Conservation (phyloP, 2,113 vertebrate species). For the Paradoxurus hermaphroditus region DNA sequence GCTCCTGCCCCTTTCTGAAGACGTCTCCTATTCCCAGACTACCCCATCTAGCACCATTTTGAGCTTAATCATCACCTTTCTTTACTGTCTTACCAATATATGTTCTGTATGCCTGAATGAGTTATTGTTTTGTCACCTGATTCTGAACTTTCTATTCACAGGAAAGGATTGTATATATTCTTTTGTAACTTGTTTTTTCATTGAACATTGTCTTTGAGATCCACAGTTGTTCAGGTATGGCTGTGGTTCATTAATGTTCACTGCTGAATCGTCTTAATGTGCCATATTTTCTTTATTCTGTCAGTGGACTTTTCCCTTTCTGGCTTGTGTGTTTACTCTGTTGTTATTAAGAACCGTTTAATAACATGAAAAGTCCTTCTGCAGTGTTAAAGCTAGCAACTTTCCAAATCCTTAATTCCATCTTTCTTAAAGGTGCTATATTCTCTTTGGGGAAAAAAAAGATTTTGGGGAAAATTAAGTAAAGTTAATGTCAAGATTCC, state of each 20-base stretch:
- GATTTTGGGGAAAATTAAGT: conserved; percentile 23
- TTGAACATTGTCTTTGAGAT: neutral
- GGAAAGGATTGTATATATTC: neutral
- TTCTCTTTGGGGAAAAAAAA: neutral
- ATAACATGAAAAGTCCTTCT: neutral
- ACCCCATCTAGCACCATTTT: neutral
- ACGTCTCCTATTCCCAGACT: neutral
- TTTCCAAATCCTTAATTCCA: neutral
- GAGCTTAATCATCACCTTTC: neutral
- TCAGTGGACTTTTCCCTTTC: neutral
- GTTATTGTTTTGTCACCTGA: neutral
- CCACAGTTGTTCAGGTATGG: neutral
- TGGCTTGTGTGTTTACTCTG: neutral
- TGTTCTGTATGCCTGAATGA: neutral
- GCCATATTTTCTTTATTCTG: neutral
- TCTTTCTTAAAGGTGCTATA: conserved; percentile 1
- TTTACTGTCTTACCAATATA: neutral
- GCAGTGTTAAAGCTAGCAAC: neutral
- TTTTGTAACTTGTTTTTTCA: neutral
- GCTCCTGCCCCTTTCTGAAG: neutral
- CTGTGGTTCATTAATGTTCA: neutral
- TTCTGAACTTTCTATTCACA: conserved; percentile 13
- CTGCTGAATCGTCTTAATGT: neutral
- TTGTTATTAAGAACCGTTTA: neutral
- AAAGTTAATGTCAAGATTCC: conserved; percentile 21